Conservation (phyloP, 1,140 invertebrate genomes). For the Drosophila bocki region DNA sequence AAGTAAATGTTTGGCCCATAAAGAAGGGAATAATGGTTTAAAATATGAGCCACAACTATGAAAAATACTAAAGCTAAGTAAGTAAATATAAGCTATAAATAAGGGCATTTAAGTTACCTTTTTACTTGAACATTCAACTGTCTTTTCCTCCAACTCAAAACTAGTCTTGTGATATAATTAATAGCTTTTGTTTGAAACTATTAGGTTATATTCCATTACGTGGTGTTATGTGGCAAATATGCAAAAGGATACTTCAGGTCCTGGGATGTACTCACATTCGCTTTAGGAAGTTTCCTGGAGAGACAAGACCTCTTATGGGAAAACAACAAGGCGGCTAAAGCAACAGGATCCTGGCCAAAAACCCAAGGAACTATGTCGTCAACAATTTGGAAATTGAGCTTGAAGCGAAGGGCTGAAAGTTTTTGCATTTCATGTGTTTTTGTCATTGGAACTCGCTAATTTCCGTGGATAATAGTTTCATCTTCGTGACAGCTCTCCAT, state of each 20-base stretch:
- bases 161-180: not conserved
- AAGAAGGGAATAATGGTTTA: not conserved
- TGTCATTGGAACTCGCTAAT: conserved; percentile 73
- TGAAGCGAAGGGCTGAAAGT: conserved; percentile 63
- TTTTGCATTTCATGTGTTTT: conserved; percentile 77
- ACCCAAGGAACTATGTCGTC: conserved; percentile 56
- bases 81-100: not conserved
- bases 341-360: conserved; percentile 23
- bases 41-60: not conserved
- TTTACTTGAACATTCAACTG: not conserved
- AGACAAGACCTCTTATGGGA: conserved; percentile 31
- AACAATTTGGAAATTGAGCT: conserved; percentile 77
- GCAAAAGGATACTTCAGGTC: conserved; percentile 3
- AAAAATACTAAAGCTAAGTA: not conserved
- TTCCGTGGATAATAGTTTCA: conserved; percentile 81
- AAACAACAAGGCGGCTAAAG: conserved; percentile 33
- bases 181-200: conserved; percentile 13
- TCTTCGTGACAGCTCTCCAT: conserved; percentile 58
- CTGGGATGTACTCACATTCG: conserved; percentile 27
- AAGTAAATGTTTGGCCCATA: conserved; percentile 9
- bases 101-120: not conserved
- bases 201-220: conserved; percentile 10
- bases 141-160: not conserved
- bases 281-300: conserved; percentile 39
- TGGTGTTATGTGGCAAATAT: conserved; percentile 1